Evolutionary conservation across 2,888 invertebrate genomes (phyloP).

Genomic region (Himalopsyche japonica): DNA sequence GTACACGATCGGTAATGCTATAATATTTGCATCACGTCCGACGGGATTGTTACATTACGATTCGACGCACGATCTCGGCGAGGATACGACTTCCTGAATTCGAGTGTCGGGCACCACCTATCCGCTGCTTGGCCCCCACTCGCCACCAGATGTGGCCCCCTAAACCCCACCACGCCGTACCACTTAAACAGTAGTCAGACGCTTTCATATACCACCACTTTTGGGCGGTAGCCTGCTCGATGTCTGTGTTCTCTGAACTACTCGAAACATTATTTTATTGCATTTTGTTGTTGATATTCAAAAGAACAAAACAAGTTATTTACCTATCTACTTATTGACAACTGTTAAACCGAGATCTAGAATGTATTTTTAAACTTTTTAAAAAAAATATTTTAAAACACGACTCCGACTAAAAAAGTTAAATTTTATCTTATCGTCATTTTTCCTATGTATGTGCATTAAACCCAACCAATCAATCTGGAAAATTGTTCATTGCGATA

Average conservation of each 20-base stretch:
- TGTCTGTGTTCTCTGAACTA: not conserved
- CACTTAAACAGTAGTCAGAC: not conserved
- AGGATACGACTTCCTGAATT: slow-evolving; percentile 6
- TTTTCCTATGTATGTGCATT: too few relatives aligned
- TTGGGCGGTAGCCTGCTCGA: not conserved
- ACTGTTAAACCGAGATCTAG: too few relatives aligned
- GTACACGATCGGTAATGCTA: not conserved
- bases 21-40: slow-evolving; percentile 19
- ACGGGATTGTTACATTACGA: slow-evolving; percentile 2
- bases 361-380: too few relatives aligned
- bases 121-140: not conserved
- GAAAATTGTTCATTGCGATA: too few relatives aligned
- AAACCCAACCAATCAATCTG: too few relatives aligned
- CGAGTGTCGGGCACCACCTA: not conserved
- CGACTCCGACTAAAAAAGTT: too few relatives aligned
- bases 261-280: not conserved
- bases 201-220: not conserved
- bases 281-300: not conserved
- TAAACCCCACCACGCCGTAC: not conserved
- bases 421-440: too few relatives aligned
- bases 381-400: too few relatives aligned
- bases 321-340: too few relatives aligned
- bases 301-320: not conserved
- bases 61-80: not conserved
- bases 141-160: not conserved